phyloP scores from a whole-genome alignment of 2,113 vertebrate genomes.

The Dicerorhinus sumatrensis region DNA sequence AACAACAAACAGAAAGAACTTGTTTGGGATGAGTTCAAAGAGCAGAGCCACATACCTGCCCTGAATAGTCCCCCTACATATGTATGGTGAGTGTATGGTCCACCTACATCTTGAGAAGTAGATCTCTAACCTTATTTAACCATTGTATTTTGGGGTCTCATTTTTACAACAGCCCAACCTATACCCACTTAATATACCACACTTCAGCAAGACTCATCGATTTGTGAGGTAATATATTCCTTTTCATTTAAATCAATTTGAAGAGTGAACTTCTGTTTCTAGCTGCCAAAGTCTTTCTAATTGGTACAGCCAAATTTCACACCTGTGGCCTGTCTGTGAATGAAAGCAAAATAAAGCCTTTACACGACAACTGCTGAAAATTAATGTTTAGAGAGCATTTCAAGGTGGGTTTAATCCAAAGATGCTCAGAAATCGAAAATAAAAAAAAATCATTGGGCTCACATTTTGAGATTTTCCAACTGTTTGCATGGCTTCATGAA shows the following conservation, averaged over 20 bases:
- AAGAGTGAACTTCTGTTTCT: constrained; percentile 5
- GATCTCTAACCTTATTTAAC: not conserved
- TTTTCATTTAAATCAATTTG: constrained; percentile 39
- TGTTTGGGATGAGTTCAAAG: not conserved
- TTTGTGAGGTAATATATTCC: not conserved
- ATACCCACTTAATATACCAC: not conserved
- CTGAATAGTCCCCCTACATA: not conserved
- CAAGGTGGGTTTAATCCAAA: constrained; percentile 62
- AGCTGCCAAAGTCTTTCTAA: constrained; percentile 28
- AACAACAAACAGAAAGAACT: not conserved
- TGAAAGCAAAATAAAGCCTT: not conserved
- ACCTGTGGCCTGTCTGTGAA: not conserved
- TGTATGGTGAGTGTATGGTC: not conserved
- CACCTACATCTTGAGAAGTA: not conserved
- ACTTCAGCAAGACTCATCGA: not conserved
- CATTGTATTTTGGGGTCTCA: not conserved
- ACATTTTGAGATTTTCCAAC: constrained; percentile 28
- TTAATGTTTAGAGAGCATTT: constrained; percentile 52
- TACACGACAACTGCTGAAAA: constrained; percentile 28
- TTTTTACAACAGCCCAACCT: not conserved
- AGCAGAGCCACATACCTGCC: not conserved
- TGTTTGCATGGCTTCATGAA: constrained; percentile 52
- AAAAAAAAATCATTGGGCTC: not conserved
- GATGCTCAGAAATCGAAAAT: constrained; percentile 25
- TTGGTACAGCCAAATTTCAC: not conserved